Conservation (phyloP, 1,140 invertebrate genomes). For the Hirudo medicinalis region DNA sequence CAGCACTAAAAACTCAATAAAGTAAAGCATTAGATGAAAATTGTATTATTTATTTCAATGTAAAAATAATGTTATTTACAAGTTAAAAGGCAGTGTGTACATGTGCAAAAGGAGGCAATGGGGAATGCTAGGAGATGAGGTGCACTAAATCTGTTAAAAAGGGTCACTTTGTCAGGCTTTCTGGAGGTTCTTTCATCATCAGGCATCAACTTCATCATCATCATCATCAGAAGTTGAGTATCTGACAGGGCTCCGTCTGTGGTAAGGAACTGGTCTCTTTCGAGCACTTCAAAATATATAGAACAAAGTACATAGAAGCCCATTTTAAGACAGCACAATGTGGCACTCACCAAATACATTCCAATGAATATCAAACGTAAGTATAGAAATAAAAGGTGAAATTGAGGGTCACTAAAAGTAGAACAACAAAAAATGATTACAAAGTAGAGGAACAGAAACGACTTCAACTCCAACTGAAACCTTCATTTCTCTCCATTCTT, state of each 20-base stretch:
- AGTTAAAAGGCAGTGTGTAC: no score
- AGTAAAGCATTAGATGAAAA: no score
- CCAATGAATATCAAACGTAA: not conserved
- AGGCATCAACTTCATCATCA: conserved; percentile 1
- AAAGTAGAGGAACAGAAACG: not conserved
- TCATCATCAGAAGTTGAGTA: conserved; percentile 11
- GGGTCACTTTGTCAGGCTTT: no score
- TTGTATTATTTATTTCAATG: no score
- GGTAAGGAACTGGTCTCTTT: conserved; percentile 19
- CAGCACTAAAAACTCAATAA: no score
- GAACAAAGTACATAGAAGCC: not conserved
- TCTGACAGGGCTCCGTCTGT: conserved; percentile 15
- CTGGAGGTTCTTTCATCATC: no score
- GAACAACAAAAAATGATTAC: not conserved
- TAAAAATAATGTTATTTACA: no score
- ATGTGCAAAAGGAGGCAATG: no score
- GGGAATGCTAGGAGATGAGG: no score
- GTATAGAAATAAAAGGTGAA: not conserved
- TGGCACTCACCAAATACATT: not conserved
- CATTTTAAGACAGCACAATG: not conserved
- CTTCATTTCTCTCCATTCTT: no score
- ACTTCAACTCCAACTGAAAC: no score
- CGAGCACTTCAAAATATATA: conserved; percentile 14
- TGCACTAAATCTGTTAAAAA: no score
- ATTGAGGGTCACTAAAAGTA: not conserved